Percentiles rank a stretch among this genome's conserved stretches.
Conservation (phyloP, 30 jellyfish, hydroid and myxozoan species). For the Turritopsis dohrnii region DNA sequence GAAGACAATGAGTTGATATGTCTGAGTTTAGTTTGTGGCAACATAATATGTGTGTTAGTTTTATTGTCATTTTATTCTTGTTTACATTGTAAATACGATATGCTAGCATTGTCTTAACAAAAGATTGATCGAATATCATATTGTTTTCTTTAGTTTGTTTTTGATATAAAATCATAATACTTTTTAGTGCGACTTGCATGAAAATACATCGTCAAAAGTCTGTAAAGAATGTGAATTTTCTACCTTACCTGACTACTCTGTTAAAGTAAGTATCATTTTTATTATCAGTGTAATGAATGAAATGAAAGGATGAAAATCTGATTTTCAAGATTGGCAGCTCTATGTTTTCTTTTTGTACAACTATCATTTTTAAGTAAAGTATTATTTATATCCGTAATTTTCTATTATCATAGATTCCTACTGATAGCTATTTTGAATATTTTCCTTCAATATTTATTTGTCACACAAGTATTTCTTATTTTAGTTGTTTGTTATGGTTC, state of each 20-base stretch:
- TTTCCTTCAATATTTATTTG: neutral
- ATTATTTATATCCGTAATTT: neutral
- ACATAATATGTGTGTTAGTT: no score
- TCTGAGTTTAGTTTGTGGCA: no score
- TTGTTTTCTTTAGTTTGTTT: neutral
- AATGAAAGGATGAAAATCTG: no score
- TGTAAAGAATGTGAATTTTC: constrained; percentile 52
- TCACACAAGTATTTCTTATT: neutral
- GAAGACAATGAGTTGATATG: no score
- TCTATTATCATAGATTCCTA: neutral
- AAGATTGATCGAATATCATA: neutral
- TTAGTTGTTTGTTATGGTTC: constrained; percentile 55
- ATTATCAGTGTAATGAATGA: no score
- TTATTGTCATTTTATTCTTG: no score
- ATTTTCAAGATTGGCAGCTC: no score
- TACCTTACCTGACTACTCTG: constrained; percentile 60
- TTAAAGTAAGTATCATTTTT: constrained; percentile 47
- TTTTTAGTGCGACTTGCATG: constrained; percentile 38
- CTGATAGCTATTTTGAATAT: no score
- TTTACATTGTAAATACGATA: no score
- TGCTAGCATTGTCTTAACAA: no score
- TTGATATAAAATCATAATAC: neutral
- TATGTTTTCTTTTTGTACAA: neutral
- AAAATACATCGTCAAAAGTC: constrained; percentile 44
- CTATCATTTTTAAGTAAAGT: neutral